These are phyloP conservation scores for Hemithea aestivaria DNA, from an alignment of 2,888 invertebrate species.

Conservation along the genomic window DNA sequence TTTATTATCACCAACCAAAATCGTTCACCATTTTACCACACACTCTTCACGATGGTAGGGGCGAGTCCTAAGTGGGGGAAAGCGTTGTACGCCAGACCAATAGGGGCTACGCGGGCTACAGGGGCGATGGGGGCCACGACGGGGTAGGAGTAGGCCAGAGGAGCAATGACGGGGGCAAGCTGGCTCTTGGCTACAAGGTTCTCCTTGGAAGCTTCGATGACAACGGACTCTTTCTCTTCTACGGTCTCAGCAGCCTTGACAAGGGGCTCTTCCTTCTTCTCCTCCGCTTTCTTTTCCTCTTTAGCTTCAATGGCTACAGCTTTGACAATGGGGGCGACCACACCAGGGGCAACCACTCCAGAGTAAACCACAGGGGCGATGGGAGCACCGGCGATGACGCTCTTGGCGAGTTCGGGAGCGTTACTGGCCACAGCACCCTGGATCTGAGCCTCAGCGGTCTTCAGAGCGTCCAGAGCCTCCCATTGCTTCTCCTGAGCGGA, in stretches of 20 bases:
- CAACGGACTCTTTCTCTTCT: slow-evolving; percentile 12
- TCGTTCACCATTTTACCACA: slow-evolving; percentile 6
- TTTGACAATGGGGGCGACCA: slow-evolving; percentile 19
- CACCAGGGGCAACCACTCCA: slow-evolving; percentile 17
- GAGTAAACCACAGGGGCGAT: too few species aligned
- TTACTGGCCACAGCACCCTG: slow-evolving; percentile 52
- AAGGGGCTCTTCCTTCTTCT: too few species aligned
- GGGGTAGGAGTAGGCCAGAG: slow-evolving; percentile 12
- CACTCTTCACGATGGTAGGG: slow-evolving; percentile 11
- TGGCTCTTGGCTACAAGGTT: slow-evolving; percentile 19
- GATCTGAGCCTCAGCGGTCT: slow-evolving; percentile 55
- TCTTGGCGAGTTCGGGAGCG: slow-evolving; percentile 41
- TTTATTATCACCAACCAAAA: slow-evolving; percentile 8
- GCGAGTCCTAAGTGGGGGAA: slow-evolving; percentile 6
- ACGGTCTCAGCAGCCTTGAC: slow-evolving; percentile 13
- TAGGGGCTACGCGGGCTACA: slow-evolving; percentile 1
- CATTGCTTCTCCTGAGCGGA: slow-evolving; percentile 61
- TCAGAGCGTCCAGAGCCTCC: slow-evolving; percentile 58
- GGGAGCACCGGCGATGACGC: slow-evolving; percentile 30
- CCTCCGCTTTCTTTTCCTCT: slow-evolving; percentile 1
- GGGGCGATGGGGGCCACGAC: slow-evolving; percentile 12
- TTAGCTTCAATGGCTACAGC: slow-evolving; percentile 21
- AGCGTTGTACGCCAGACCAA: slow-evolving; percentile 4
- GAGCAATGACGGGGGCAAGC: slow-evolving; percentile 6
- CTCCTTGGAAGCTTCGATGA: slow-evolving; percentile 28